These are phyloP conservation scores for Ifrita kowaldi DNA, from an alignment of 2,113 vertebrate species.

Conservation along the genomic window DNA sequence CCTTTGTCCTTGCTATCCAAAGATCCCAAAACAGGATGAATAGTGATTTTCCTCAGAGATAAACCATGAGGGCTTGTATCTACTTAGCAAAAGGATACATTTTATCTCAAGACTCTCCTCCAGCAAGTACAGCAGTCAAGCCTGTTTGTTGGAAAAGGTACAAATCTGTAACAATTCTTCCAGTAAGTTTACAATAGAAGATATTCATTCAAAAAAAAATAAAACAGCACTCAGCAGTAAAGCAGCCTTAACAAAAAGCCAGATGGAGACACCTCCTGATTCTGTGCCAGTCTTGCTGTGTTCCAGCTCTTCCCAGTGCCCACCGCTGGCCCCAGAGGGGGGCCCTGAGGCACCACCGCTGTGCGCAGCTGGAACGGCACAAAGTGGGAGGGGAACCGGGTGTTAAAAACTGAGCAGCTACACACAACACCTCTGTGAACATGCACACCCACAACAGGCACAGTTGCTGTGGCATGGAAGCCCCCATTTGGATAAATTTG, in stretches of 20 bases:
- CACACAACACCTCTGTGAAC: fast-evolving
- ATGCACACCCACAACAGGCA: neutral
- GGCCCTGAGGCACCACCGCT: neutral
- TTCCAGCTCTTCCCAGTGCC: neutral
- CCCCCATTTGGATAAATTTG: neutral
- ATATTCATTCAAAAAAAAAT: neutral
- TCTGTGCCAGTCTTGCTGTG: neutral
- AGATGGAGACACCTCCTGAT: neutral
- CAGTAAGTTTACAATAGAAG: neutral
- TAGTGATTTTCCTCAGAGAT: neutral
- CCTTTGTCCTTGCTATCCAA: neutral
- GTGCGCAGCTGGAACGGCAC: fast-evolving
- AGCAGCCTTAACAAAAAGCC: neutral
- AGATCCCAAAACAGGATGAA: neutral
- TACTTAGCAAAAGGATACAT: neutral
- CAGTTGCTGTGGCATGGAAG: fast-evolving
- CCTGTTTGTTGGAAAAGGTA: neutral
- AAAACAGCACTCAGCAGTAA: neutral
- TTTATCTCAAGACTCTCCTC: neutral
- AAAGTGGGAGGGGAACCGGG: neutral
- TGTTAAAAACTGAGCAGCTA: neutral
- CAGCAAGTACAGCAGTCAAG: neutral
- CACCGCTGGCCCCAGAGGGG: neutral
- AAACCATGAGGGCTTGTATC: neutral
- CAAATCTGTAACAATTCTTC: neutral